Evolutionary conservation across 2,113 vertebrate species (phyloP).

Genomic region (Sciurus niger): DNA sequence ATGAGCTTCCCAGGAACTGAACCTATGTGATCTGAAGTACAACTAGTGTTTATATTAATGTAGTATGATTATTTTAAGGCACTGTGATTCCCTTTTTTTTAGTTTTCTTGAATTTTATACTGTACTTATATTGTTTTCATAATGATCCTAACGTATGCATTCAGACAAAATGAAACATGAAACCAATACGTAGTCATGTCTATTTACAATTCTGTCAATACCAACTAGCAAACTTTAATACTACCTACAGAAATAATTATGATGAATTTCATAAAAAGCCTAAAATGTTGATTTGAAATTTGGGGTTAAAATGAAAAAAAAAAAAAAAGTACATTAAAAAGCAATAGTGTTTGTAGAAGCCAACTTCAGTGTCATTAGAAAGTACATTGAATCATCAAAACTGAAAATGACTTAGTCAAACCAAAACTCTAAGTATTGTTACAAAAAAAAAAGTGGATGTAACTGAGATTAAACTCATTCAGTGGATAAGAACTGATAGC

Average conservation of each 20-base stretch:
- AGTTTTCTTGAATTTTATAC: neutral
- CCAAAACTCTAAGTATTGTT: neutral
- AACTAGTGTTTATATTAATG: neutral
- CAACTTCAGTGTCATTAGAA: neutral
- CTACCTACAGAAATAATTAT: slow-evolving; percentile 20
- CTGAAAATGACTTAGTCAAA: neutral
- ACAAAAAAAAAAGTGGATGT: neutral
- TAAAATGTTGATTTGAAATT: slow-evolving; percentile 22
- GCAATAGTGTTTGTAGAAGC: neutral
- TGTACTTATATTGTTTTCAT: neutral
- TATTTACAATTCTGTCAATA: neutral
- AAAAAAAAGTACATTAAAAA: neutral
- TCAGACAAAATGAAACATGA: neutral
- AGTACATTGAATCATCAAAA: slow-evolving; percentile 31
- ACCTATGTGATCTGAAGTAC: neutral
- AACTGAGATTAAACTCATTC: neutral
- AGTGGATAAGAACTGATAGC: neutral
- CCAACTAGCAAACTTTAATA: neutral
- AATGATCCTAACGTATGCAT: neutral
- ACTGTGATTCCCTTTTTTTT: neutral
- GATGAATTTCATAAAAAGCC: neutral
- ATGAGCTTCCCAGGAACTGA: neutral
- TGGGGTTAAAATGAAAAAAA: neutral
- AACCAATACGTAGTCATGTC: neutral
- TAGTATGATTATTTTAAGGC: neutral